Percentiles rank a stretch among this genome's conserved stretches.
phyloP scores from a whole-genome alignment of 2,113 vertebrate species.

The Prinia subflava region DNA sequence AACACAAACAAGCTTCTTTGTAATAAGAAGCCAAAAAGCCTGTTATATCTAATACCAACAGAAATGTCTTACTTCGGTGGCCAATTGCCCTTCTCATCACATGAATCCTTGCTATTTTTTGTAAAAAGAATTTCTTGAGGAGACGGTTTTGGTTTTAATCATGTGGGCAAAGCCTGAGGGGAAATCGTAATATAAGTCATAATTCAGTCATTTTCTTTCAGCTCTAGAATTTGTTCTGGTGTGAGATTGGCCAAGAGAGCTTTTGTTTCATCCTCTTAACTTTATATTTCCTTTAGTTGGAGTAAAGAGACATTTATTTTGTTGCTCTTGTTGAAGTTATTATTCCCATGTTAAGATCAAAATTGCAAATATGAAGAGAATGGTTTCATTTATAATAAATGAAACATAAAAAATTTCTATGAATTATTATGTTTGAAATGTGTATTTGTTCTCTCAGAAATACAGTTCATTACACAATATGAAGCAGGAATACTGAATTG shows the following conservation, averaged over 20 bases:
- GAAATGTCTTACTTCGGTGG: not conserved
- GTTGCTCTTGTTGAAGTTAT: not conserved
- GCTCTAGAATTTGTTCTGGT: not conserved
- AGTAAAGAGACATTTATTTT: not conserved
- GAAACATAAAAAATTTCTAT: not conserved
- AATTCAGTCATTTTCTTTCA: not conserved
- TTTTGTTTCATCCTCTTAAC: not conserved
- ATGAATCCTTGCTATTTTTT: not conserved
- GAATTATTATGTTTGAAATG: not conserved
- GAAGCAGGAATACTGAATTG: not conserved
- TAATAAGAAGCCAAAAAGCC: not conserved
- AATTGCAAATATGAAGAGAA: not conserved
- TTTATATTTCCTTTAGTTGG: not conserved
- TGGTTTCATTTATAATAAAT: not conserved
- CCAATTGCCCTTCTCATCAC: not conserved
- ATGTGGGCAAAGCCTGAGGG: not conserved
- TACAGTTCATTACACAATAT: not conserved
- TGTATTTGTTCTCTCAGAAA: not conserved
- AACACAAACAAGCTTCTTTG: not conserved
- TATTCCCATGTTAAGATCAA: not conserved
- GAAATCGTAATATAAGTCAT: not conserved
- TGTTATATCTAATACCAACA: not conserved
- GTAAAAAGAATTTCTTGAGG: not conserved
- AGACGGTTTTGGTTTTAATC: not conserved
- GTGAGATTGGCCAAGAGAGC: not conserved